These are phyloP conservation scores for Epinephelus moara DNA, from an alignment of 2,113 vertebrate genomes.

Conservation along the genomic window DNA sequence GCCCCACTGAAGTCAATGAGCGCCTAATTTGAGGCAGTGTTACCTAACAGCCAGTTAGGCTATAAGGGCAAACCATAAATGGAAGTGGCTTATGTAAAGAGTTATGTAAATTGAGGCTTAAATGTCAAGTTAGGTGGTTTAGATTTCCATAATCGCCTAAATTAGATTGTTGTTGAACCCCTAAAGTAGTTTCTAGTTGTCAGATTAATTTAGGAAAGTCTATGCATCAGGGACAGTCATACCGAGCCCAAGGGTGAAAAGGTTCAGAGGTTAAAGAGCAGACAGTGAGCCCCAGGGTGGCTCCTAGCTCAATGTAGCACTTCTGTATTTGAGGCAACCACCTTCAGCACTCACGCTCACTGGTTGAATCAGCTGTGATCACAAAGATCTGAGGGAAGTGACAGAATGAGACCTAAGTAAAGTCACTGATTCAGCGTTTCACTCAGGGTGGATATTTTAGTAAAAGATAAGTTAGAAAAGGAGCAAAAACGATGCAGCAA, in stretches of 20 bases:
- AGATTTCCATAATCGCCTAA: neutral
- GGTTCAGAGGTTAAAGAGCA: constrained; percentile 22
- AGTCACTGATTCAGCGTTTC: neutral
- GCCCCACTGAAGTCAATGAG: neutral
- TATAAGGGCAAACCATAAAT: constrained; percentile 2
- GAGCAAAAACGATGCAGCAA: too few species aligned
- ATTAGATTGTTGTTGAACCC: neutral
- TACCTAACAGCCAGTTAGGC: constrained; percentile 40
- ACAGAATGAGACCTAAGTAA: neutral
- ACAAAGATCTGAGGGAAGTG: neutral
- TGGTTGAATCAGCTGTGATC: neutral
- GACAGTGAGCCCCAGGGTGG: neutral
- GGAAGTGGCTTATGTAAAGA: constrained; percentile 49
- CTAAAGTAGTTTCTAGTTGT: neutral
- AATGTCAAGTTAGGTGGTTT: constrained; percentile 1
- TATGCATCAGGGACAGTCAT: neutral
- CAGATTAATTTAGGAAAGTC: neutral
- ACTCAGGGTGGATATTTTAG: too few species aligned
- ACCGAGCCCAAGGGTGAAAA: neutral
- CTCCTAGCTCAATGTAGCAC: neutral
- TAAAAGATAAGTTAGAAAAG: too few species aligned
- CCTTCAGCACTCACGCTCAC: neutral
- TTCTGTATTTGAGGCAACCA: neutral
- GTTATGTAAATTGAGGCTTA: constrained; percentile 32
- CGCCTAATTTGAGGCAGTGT: neutral